These are phyloP conservation scores for Euborellia annulipes DNA, from an alignment of 1,140 invertebrate species.

Conservation along the genomic window DNA sequence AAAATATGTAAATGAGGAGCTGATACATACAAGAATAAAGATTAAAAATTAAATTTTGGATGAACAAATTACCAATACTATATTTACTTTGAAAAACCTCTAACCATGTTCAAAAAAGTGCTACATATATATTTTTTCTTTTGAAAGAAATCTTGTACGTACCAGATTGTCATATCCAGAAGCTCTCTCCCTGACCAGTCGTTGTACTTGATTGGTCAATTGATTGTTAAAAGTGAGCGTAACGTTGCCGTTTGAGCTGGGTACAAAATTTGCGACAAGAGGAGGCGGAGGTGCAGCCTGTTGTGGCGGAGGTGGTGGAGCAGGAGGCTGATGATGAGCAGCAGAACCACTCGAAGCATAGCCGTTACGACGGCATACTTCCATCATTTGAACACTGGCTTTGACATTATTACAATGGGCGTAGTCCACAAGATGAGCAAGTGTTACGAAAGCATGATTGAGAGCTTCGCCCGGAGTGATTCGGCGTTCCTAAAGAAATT, in stretches of 20 bases:
- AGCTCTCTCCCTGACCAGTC: slow-evolving; percentile 42
- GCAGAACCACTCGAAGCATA: slow-evolving; percentile 29
- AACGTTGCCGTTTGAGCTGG: slow-evolving; percentile 64
- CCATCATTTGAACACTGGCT: slow-evolving; percentile 92
- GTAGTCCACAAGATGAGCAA: slow-evolving; percentile 89
- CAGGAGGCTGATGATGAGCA: slow-evolving; percentile 19
- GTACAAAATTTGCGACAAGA: slow-evolving; percentile 45
- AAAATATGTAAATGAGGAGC: no score
- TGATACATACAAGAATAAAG: no score
- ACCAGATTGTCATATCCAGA: slow-evolving; percentile 49
- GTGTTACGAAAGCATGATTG: slow-evolving; percentile 85
- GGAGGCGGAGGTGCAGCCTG: slow-evolving; percentile 16
- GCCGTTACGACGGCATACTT: slow-evolving; percentile 57
- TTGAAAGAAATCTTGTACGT: no score
- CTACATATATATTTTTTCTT: no score
- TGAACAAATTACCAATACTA: no score
- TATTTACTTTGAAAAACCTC: no score
- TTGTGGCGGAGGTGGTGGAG: slow-evolving; percentile 34
- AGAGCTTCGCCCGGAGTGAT: slow-evolving; percentile 91
- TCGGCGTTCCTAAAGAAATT: slow-evolving; percentile 52
- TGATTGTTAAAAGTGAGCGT: slow-evolving; percentile 77
- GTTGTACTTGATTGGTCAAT: slow-evolving; percentile 53
- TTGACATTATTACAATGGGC: slow-evolving; percentile 93
- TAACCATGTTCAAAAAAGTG: no score
- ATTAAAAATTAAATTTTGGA: no score